Conservation (phyloP, 2,113 vertebrate species). For the Lepisosteus oculatus region DNA sequence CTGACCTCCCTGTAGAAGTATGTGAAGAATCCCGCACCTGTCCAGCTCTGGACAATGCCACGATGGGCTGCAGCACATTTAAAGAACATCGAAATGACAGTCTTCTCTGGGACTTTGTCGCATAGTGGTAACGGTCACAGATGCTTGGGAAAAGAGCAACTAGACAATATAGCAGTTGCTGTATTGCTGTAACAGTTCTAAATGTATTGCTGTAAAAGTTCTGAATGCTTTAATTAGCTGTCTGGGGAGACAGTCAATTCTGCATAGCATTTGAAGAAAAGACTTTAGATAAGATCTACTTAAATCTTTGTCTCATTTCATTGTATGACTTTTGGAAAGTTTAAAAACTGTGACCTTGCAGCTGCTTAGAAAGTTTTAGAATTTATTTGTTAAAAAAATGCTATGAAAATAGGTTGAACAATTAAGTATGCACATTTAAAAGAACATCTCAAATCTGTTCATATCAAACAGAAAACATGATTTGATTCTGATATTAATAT, state of each 20-base stretch:
- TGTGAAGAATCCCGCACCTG: slow-evolving; percentile 56
- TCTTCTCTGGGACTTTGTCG: not conserved
- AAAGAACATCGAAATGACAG: slow-evolving; percentile 21
- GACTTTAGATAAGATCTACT: not conserved
- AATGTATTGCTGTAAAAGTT: too few relatives aligned
- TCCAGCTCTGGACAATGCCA: slow-evolving; percentile 55
- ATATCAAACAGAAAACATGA: too few relatives aligned
- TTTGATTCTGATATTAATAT: too few relatives aligned
- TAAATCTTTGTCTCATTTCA: slow-evolving; percentile 20
- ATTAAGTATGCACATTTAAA: too few relatives aligned
- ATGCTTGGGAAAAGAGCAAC: not conserved
- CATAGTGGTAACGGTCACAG: not conserved
- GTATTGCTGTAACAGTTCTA: too few relatives aligned
- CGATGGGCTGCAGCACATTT: slow-evolving; percentile 22
- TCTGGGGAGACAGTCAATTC: not conserved
- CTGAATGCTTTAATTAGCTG: not conserved
- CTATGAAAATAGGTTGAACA: too few relatives aligned
- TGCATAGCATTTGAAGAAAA: not conserved
- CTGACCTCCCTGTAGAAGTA: slow-evolving; percentile 59
- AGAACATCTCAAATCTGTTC: too few relatives aligned
- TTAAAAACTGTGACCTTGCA: too few relatives aligned
- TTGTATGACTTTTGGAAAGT: not conserved
- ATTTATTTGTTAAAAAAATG: too few relatives aligned
- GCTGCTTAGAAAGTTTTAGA: too few relatives aligned
- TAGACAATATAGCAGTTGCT: not conserved